phyloP scores from a whole-genome alignment of 2,888 invertebrate genomes.

The Calameuta filiformis region DNA sequence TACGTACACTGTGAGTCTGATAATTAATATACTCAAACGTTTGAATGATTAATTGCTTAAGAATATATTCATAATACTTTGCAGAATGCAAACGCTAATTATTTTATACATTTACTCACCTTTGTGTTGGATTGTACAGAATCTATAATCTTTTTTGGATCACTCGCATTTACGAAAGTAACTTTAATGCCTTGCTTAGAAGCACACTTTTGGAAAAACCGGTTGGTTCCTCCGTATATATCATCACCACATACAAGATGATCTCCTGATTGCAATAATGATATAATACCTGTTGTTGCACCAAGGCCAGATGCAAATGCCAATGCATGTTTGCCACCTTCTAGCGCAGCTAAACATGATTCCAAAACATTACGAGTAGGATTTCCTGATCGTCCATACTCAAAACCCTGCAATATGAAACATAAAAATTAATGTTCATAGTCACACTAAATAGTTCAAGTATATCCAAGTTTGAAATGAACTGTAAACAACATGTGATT shows the following conservation, averaged over 20 bases:
- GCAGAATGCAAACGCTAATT: slow-evolving; percentile 2
- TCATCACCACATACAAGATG: slow-evolving; percentile 93
- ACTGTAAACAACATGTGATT: neutral
- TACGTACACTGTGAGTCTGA: neutral
- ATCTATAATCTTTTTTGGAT: slow-evolving; percentile 73
- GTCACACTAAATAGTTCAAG: neutral
- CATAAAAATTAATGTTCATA: neutral
- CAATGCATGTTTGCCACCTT: slow-evolving; percentile 86
- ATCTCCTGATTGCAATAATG: slow-evolving; percentile 85
- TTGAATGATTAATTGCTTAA: neutral
- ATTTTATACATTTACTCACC: slow-evolving; percentile 66
- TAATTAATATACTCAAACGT: neutral
- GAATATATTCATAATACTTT: slow-evolving; percentile 5
- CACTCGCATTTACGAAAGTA: slow-evolving; percentile 82
- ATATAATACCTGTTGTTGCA: slow-evolving; percentile 80
- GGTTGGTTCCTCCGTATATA: slow-evolving; percentile 93
- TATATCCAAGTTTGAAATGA: neutral
- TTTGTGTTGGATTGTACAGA: slow-evolving; percentile 87
- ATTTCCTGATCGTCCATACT: slow-evolving; percentile 94
- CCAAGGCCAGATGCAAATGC: slow-evolving; percentile 93
- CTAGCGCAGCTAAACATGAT: slow-evolving; percentile 88
- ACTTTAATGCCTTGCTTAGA: slow-evolving; percentile 78
- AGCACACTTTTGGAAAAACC: slow-evolving; percentile 74
- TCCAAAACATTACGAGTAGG: slow-evolving; percentile 92
- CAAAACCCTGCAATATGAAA: slow-evolving; percentile 76